Evolutionary conservation across 2,888 invertebrate genomes (phyloP).

Genomic region (Hyppa rectilinea): DNA sequence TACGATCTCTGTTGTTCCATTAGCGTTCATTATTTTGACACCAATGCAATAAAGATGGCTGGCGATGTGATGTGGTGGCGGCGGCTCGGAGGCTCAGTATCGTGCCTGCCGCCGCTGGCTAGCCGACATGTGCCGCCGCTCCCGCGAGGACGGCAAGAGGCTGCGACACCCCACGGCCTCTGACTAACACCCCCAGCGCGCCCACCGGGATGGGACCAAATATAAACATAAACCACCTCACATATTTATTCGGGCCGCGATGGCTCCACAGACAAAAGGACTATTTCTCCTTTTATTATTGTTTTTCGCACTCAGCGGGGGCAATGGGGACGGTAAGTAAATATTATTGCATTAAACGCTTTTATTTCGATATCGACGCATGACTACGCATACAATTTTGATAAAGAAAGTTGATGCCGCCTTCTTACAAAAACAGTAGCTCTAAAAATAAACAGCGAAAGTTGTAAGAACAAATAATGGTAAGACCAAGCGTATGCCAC

Average conservation of each 20-base stretch:
- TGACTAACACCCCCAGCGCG: constrained; percentile 60
- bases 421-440: constrained; percentile 16
- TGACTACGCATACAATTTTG: constrained; percentile 75
- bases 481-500: constrained; percentile 32
- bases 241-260: constrained; percentile 83
- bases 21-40: constrained; percentile 87
- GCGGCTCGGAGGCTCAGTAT: constrained; percentile 71
- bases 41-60: constrained; percentile 80
- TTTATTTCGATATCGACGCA: constrained; percentile 72
- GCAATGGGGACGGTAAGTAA: constrained; percentile 84
- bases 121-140: constrained; percentile 75
- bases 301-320: constrained; percentile 79
- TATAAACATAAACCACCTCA: constrained; percentile 78
- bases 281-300: constrained; percentile 82
- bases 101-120: constrained; percentile 71
- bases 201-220: constrained; percentile 85
- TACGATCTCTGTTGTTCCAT: constrained; percentile 75
- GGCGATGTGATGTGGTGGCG: constrained; percentile 76
- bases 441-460: constrained; percentile 33
- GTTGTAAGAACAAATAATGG: constrained; percentile 33
- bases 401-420: constrained; percentile 17
- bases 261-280: constrained; percentile 85
- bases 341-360: constrained; percentile 75
- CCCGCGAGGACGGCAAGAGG: constrained; percentile 70
- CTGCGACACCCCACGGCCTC: constrained; percentile 64